Evolutionary conservation across 2,797 vertebrate species (phyloP).

Genomic region (Clarias laeviceps): DNA sequence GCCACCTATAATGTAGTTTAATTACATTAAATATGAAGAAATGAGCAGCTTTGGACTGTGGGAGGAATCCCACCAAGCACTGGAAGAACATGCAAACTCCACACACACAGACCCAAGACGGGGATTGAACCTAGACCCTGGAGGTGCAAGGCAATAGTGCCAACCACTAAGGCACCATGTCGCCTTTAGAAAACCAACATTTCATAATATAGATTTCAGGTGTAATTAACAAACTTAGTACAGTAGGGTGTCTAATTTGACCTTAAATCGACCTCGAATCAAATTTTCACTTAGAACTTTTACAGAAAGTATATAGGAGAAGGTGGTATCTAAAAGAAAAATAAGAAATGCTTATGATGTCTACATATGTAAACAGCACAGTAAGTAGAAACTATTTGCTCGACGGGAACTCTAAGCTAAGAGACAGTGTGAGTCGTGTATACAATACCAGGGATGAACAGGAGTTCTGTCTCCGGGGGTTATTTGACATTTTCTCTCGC

Average conservation of each 20-base stretch:
- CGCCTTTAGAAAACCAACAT: too few relatives aligned
- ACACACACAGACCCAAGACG: too few relatives aligned
- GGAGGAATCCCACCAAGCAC: too few relatives aligned
- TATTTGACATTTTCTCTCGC: slow-evolving; percentile 11
- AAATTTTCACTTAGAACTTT: background rate
- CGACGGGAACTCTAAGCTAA: background rate
- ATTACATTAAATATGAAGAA: too few relatives aligned
- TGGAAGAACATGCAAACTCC: too few relatives aligned
- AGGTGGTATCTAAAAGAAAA: background rate
- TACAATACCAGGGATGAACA: slow-evolving; percentile 46
- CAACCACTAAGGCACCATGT: too few relatives aligned
- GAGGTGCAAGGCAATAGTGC: too few relatives aligned
- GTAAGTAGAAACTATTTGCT: background rate
- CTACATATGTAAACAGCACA: background rate
- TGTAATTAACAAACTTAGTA: background rate
- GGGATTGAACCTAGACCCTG: too few relatives aligned
- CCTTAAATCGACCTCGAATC: background rate
- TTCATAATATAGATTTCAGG: background rate
- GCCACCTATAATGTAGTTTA: too few relatives aligned
- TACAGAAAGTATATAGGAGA: background rate
- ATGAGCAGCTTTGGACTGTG: too few relatives aligned
- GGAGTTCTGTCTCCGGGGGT: slow-evolving; percentile 13
- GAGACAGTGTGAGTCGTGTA: background rate
- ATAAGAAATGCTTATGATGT: background rate
- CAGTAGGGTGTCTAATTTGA: background rate